Evolutionary conservation across 1,140 invertebrate species (phyloP), one percentile per base, ranked within the genome.

Genomic region (Orchesella cincta): DNA sequence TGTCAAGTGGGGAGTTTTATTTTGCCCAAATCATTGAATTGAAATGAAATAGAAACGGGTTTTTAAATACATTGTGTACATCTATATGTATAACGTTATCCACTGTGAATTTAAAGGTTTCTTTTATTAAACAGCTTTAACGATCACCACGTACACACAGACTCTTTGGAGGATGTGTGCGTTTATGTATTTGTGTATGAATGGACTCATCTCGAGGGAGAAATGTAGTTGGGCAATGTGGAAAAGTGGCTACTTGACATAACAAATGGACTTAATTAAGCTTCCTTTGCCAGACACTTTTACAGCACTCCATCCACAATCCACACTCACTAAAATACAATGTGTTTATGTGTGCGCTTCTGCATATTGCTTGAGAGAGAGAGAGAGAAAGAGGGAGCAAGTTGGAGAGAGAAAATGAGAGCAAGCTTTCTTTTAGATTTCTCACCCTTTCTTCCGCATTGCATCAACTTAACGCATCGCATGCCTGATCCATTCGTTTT

Each of bases 231-330:
- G 62, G 62, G 62, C 62, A 67, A 67, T 67, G 31, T 67, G 62
- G 8, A 67, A 33, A 67, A 67, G 62, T 67, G 62, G 62, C 62
- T 67, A 67, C 62, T 67, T 67, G 62, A 67, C 62, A 67, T 67
- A 67, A 67, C 62, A 67, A 67, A 67, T 67, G 62, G 62, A 29
- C 62, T 67, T 67, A 67, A 67, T 67, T 67, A 67, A 67, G 62
- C 62, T 67, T 33, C 62, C 62, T 29, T 67, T 31, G 62, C 62
- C 62, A 67, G 62, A 29, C 62, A 67, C 28, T 67, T 57, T 57
- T 57, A 57, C 54, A 57, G 26, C 54, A 23, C 54, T 26, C 23
- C 23, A n/a, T 26, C 12, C 54, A 62, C 54, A 62, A 8, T 62
- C 26, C 5, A 62, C 26, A 8, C 23, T 26, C 54, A 16, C 12